Evolutionary conservation across 2,888 invertebrate genomes (phyloP), one percentile per base, ranked within the genome.

Genomic region (Anarsia innoxiella): DNA sequence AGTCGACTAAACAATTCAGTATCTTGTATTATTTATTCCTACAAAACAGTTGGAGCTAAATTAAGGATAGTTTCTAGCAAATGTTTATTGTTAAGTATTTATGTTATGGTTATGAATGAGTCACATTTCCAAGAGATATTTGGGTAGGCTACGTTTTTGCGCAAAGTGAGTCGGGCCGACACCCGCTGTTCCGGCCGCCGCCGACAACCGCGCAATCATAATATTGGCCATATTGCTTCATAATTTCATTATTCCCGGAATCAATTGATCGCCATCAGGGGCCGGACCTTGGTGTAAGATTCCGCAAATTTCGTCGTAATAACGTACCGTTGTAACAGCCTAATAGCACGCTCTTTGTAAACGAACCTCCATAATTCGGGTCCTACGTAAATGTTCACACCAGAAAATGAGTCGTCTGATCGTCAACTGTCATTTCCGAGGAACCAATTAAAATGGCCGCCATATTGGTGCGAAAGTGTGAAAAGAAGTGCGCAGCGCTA

Each of bases 211-310:
- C 46, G 55, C 52, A 62, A 68, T 68, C 59, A 64, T 58, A 68
- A 60, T 50, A 54, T 59, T 51, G 55, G 44, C 13, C 46, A 41
- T 53, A 57, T 58, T 56, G 50, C 53, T 56, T 60, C 60, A 60
- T 64, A 66, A 66, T 68, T 69, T 63, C 55, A 59, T 69, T 62
- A 63, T 77, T 76, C 76, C 49, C 31, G 57, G 75, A 76, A 77
- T 71, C 73, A 74, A 73, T 72, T 60, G 57, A 39, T 47, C 46
- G 28, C 40, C 41, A 52, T 51, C 51, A 45, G 41, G 62, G 59
- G 64, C 59, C 61, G 66, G 53, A 56, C 56, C 58, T 45, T 52
- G 58, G 56, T 59, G 62, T 59, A 59, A 63, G 56, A 54, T 57
- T 62, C 55, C 42, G 55, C 57, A 56, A 59, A 61, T 59, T 64